phyloP scores from a whole-genome alignment of 2,113 vertebrate species.

The Chroicocephalus ridibundus region DNA sequence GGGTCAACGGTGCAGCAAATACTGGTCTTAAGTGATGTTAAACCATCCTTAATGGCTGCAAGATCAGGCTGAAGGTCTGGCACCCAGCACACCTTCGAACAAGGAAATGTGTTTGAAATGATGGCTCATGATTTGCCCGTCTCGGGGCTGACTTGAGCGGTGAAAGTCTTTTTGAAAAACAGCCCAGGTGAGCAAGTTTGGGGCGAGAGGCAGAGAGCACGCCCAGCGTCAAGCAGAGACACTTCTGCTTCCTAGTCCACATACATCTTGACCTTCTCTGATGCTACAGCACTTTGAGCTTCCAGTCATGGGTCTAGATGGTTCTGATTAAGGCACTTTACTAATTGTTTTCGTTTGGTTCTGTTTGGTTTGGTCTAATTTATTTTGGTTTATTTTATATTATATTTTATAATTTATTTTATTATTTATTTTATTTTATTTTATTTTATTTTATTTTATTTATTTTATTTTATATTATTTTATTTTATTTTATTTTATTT shows the following conservation, averaged over 20 bases:
- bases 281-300: background rate
- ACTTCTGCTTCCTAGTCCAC: background rate
- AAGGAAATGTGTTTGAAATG: background rate
- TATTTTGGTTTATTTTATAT: background rate
- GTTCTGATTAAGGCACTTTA: background rate
- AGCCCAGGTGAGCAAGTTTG: background rate
- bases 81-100: background rate
- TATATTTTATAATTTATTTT: background rate
- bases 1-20: fast-evolving
- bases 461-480: no score
- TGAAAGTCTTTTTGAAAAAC: background rate
- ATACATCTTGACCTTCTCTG: background rate
- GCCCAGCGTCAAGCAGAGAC: background rate
- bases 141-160: background rate
- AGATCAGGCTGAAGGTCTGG: background rate
- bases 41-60: background rate
- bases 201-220: background rate
- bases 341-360: background rate
- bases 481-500: background rate
- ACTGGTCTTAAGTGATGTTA: background rate
- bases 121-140: background rate
- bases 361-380: background rate
- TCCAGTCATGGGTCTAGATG: background rate
- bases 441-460: background rate
- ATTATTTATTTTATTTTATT: background rate